Evolutionary conservation across 1,140 invertebrate species (phyloP).

Genomic region (Bombyx mandarina): DNA sequence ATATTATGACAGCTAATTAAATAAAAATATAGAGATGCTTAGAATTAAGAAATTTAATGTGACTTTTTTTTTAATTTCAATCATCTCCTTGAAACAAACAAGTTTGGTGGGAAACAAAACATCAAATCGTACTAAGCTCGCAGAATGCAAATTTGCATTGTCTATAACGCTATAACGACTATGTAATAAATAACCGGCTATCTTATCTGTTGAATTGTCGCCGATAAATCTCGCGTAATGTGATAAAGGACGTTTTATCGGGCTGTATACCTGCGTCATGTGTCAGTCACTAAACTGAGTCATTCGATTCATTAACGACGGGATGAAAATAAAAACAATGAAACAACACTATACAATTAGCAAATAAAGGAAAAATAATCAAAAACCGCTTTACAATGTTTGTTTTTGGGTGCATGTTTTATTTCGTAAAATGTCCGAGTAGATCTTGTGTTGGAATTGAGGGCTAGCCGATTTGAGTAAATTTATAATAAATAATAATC

Average conservation of each 20-base stretch:
- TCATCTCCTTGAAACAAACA: slow-evolving; percentile 8
- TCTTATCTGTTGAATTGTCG: slow-evolving; percentile 30
- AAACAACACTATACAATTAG: no score
- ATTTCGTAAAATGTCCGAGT: background rate
- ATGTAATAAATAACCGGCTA: slow-evolving; percentile 38
- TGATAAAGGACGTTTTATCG: slow-evolving; percentile 28
- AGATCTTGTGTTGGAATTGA: no score
- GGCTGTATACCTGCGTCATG: slow-evolving; percentile 17
- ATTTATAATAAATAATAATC: no score
- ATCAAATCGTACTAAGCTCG: slow-evolving; percentile 27
- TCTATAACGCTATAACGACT: slow-evolving; percentile 42
- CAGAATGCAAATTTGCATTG: slow-evolving; percentile 45
- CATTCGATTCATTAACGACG: slow-evolving; percentile 11
- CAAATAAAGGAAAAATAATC: no score
- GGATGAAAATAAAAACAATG: background rate
- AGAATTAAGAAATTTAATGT: no score
- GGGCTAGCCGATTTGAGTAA: no score
- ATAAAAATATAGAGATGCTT: no score
- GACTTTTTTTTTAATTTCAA: no score
- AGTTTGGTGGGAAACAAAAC: slow-evolving; percentile 26
- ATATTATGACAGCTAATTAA: no score
- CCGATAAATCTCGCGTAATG: slow-evolving; percentile 39
- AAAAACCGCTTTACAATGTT: no score
- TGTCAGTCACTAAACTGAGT: slow-evolving; percentile 27
- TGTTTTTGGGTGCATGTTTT: background rate